A percentile compares a stretch with the other conserved stretches of the same genome.
Conservation (phyloP, 2,797 vertebrate species). For the Lepus townsendii region DNA sequence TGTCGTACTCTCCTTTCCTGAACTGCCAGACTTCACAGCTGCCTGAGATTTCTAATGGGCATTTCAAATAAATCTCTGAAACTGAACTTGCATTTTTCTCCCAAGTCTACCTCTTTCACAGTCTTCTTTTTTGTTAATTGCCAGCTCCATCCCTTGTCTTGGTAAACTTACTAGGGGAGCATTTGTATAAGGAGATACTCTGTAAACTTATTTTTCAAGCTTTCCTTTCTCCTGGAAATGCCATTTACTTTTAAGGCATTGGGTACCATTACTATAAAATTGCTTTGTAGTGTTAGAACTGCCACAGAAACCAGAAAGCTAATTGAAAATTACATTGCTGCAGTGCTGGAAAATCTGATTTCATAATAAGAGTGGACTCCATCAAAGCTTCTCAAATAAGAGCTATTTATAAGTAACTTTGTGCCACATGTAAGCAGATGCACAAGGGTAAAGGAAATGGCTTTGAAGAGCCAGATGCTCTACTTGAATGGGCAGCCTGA, state of each 20-base stretch:
- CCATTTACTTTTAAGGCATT: not conserved
- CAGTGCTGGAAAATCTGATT: not conserved
- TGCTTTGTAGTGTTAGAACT: not conserved
- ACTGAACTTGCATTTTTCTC: not conserved
- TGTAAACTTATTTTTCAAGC: not conserved
- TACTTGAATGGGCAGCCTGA: not conserved
- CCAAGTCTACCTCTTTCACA: not conserved
- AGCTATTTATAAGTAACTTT: not conserved
- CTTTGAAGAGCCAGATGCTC: slow-evolving; percentile 3
- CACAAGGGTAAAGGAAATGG: not conserved
- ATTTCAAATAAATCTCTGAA: not conserved
- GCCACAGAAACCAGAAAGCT: not conserved
- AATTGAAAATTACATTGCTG: not conserved
- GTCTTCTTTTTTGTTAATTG: not conserved
- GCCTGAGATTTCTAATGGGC: not conserved
- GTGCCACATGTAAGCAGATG: not conserved
- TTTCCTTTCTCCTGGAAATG: not conserved
- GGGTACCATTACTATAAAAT: not conserved
- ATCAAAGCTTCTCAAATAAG: not conserved
- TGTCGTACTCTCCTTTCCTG: not conserved
- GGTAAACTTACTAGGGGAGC: too few species aligned
- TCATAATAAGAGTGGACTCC: not conserved
- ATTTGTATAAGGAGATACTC: too few species aligned
- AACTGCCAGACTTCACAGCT: not conserved
- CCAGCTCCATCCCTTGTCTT: not conserved